These are phyloP conservation scores for Camponotus fellah DNA, from an alignment of 2,888 invertebrate genomes.

Conservation along the genomic window DNA sequence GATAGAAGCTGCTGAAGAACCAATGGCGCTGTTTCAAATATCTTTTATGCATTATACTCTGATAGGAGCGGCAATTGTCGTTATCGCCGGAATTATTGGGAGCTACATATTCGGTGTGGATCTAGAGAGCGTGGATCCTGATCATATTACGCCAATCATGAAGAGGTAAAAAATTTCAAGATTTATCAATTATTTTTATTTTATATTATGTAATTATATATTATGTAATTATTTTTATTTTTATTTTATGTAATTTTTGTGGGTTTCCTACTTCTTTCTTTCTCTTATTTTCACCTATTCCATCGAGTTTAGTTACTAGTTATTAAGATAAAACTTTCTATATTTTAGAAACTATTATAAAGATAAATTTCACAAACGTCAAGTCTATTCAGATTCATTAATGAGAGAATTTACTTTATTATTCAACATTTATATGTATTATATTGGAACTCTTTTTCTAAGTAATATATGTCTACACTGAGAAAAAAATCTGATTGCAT, in stretches of 20 bases:
- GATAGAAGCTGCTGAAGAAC: conserved; percentile 74
- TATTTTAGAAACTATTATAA: background rate
- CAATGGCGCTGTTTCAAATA: conserved; percentile 88
- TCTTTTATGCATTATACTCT: conserved; percentile 91
- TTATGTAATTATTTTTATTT: background rate
- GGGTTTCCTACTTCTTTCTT: background rate
- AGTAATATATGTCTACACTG: background rate
- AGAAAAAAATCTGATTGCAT: too few relatives aligned
- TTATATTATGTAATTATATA: background rate
- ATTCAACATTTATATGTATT: background rate
- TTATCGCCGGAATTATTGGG: conserved; percentile 88
- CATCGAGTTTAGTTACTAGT: background rate
- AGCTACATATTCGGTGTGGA: conserved; percentile 88
- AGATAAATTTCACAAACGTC: background rate
- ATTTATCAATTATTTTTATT: background rate
- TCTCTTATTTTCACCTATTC: background rate
- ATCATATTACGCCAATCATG: conserved; percentile 88
- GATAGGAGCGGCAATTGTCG: conserved; percentile 88
- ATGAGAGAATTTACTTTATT: background rate
- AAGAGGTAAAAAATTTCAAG: conserved; percentile 81
- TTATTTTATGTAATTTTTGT: background rate
- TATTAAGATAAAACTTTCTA: background rate
- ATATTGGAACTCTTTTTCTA: background rate
- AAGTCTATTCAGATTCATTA: background rate
- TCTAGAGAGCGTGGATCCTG: conserved; percentile 88